Conservation (phyloP, 2,113 vertebrate species). For the Fulmarus glacialis region DNA sequence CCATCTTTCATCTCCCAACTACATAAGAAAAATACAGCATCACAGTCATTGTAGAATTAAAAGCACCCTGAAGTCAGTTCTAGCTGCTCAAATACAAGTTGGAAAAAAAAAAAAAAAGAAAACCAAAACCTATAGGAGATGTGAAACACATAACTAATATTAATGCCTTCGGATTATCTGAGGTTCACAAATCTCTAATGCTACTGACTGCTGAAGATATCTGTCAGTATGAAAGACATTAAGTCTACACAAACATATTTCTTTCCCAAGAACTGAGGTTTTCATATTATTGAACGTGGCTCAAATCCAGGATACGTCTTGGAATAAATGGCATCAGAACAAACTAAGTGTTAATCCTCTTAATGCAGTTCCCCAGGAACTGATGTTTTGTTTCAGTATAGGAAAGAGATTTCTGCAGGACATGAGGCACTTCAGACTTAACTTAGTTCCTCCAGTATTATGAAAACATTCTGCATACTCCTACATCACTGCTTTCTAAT, state of each 20-base stretch:
- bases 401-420: not conserved
- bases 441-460: not conserved
- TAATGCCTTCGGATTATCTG: not conserved
- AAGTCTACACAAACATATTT: not conserved
- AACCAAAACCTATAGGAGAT: not conserved
- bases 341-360: not conserved
- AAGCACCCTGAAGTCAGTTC: not conserved
- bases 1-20: not conserved
- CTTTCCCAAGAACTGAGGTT: not conserved
- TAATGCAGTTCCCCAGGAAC: not conserved
- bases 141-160: not conserved
- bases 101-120: too few species aligned
- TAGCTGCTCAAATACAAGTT: not conserved
- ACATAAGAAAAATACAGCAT: not conserved
- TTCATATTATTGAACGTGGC: accelerated
- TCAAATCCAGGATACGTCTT: not conserved
- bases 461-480: accelerated
- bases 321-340: not conserved
- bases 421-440: not conserved
- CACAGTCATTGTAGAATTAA: not conserved
- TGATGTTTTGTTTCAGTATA: not conserved
- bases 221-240: not conserved
- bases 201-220: not conserved
- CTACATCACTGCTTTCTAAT: not conserved
- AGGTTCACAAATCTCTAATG: not conserved